A percentile compares a stretch with the other conserved stretches of the same genome.
phyloP scores from a whole-genome alignment of 2,888 invertebrate genomes.

The Acanthosepion esculentum region DNA sequence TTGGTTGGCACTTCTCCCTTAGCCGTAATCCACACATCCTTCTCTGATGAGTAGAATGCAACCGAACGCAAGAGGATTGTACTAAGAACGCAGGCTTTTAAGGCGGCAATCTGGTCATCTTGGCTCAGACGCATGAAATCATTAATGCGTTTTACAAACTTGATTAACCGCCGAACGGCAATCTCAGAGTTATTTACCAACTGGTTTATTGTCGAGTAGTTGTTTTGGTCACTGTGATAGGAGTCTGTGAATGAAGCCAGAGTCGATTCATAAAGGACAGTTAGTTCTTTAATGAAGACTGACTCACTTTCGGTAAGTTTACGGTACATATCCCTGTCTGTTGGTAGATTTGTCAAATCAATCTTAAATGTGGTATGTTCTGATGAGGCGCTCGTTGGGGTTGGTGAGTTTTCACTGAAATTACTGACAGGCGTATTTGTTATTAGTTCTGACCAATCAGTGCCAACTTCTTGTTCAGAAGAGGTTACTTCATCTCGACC shows the following conservation, averaged over 20 bases:
- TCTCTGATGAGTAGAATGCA: constrained; percentile 90
- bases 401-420: constrained; percentile 1
- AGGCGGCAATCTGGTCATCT: constrained; percentile 90
- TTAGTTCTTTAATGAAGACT: constrained; percentile 58
- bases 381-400: constrained; percentile 22
- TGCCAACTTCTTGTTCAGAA: constrained; percentile 47
- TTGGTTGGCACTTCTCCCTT: constrained; percentile 86
- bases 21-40: constrained; percentile 87
- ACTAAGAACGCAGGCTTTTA: constrained; percentile 82
- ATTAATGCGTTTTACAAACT: constrained; percentile 79
- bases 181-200: constrained; percentile 83
- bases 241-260: constrained; percentile 57
- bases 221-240: constrained; percentile 52
- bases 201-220: constrained; percentile 77
- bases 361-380: background rate
- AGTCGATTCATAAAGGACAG: constrained; percentile 61
- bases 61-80: constrained; percentile 90
- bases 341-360: constrained; percentile 51
- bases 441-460: constrained; percentile 44
- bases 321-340: constrained; percentile 60
- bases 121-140: constrained; percentile 95
- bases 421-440: constrained; percentile 39
- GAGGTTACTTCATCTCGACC: constrained; percentile 42
- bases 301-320: constrained; percentile 57
- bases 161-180: constrained; percentile 86